Evolutionary conservation across 2,113 vertebrate genomes (phyloP).

Genomic region (Peucedramus taeniatus): DNA sequence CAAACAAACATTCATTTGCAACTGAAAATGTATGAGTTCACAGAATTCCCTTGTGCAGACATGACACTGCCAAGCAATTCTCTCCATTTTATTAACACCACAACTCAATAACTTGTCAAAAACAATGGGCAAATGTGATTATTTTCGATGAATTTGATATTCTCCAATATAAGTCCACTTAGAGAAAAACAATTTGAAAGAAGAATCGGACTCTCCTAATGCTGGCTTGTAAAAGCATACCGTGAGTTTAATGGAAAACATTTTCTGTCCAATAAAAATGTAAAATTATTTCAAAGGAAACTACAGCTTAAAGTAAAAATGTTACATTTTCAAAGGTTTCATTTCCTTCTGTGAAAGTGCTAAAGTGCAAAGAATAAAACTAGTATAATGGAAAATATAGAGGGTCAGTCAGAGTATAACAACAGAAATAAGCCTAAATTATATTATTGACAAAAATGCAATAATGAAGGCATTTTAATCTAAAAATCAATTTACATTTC

Average conservation of each 20-base stretch:
- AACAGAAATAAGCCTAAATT: slow-evolving; percentile 7
- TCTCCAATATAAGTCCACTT: not conserved
- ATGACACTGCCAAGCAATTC: slow-evolving; percentile 43
- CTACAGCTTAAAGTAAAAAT: not conserved
- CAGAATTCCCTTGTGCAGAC: slow-evolving; percentile 30
- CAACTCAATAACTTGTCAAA: slow-evolving; percentile 60
- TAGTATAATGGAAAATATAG: not conserved
- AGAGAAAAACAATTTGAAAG: not conserved
- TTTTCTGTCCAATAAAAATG: not conserved
- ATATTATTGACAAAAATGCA: slow-evolving; percentile 30
- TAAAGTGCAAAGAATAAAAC: not conserved
- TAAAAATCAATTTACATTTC: slow-evolving; percentile 57
- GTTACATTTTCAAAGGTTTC: not conserved
- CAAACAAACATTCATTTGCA: slow-evolving; percentile 54
- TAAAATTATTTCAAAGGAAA: slow-evolving; percentile 9
- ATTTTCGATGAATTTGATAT: not conserved
- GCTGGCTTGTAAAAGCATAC: not conserved
- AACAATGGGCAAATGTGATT: slow-evolving; percentile 44
- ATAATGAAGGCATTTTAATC: slow-evolving; percentile 46
- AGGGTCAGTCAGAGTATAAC: not conserved
- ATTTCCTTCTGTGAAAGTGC: not conserved
- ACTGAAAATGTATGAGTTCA: slow-evolving; percentile 42
- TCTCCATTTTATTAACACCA: slow-evolving; percentile 46
- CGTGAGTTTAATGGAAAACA: not conserved
- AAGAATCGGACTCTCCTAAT: not conserved